These are phyloP conservation scores for Engraulis encrasicolus DNA, from an alignment of 2,113 vertebrate genomes.

Conservation along the genomic window DNA sequence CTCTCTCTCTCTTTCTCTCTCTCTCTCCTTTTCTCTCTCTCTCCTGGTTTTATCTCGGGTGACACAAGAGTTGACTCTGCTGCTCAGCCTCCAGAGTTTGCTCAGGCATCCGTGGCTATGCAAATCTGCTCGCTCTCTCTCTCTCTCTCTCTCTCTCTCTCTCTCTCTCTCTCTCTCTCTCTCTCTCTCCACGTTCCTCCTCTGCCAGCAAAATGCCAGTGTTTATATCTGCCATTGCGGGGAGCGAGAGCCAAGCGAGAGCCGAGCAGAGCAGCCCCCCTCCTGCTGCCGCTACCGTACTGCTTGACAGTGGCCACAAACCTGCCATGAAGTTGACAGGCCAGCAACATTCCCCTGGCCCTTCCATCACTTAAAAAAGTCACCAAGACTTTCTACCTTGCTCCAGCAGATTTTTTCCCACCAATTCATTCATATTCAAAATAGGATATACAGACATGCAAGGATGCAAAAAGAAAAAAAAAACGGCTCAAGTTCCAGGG, in stretches of 20 bases:
- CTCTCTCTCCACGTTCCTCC: neutral
- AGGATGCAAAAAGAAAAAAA: constrained; percentile 5
- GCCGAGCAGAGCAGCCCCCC: too few species aligned
- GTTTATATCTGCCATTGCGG: neutral
- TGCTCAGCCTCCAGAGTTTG: neutral
- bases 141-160: too few species aligned
- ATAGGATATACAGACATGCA: neutral
- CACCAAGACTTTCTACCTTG: neutral
- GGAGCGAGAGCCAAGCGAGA: too few species aligned
- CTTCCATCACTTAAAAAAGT: constrained; percentile 6
- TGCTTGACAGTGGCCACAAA: constrained; percentile 9
- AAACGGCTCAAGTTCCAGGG: neutral
- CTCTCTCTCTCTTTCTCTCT: neutral
- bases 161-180: too few species aligned
- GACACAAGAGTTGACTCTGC: constrained; percentile 8
- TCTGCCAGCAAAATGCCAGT: constrained; percentile 11
- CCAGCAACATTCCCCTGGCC: constrained; percentile 15
- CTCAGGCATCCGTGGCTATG: constrained; percentile 2
- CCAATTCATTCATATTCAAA: neutral
- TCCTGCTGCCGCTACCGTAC: neutral
- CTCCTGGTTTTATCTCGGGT: constrained; percentile 2
- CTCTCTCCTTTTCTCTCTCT: neutral
- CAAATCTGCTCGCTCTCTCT: constrained; percentile 16
- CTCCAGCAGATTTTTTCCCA: neutral
- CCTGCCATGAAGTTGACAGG: neutral